A percentile compares a stretch with the other conserved stretches of the same genome.
These are phyloP conservation scores for Macrosiphum euphorbiae DNA, from an alignment of 2,888 invertebrate species.

Conservation along the genomic window DNA sequence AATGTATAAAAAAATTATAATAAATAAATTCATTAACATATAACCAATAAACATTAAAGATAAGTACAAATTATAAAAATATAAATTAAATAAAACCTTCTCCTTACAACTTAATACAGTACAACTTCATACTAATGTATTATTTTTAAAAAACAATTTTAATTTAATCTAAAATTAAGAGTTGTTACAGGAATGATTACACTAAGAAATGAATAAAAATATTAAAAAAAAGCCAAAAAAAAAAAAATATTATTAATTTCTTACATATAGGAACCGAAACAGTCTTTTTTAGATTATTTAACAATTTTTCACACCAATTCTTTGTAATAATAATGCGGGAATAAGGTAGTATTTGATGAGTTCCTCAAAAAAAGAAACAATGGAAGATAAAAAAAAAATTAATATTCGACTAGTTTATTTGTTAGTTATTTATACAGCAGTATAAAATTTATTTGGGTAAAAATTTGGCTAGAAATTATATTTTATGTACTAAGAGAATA, in stretches of 20 bases:
- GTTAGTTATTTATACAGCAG: constrained; percentile 19
- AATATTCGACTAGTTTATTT: constrained; percentile 47
- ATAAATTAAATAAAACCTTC: constrained; percentile 41
- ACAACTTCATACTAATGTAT: constrained; percentile 5
- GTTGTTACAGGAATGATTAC: constrained; percentile 49
- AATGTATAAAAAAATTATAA: constrained; percentile 19
- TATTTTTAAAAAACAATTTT: constrained; percentile 39
- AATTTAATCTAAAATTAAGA: constrained; percentile 38
- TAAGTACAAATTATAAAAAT: constrained; percentile 58
- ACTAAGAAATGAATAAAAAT: constrained; percentile 28
- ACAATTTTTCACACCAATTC: constrained; percentile 32
- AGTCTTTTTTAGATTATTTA: constrained; percentile 59
- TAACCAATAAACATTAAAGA: constrained; percentile 15
- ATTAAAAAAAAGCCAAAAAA: constrained; percentile 29
- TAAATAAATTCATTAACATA: constrained; percentile 41
- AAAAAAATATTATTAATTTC: constrained; percentile 26
- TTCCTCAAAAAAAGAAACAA: constrained; percentile 9
- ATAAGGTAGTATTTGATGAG: neutral
- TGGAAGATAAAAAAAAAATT: constrained; percentile 40
- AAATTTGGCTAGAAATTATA: constrained; percentile 39
- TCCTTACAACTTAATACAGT: constrained; percentile 30
- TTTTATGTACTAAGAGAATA: constrained; percentile 26
- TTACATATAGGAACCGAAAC: constrained; percentile 54
- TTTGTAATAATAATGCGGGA: constrained; percentile 13
- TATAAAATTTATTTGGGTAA: constrained; percentile 9